These are phyloP conservation scores for Cyclina sinensis DNA, from an alignment of 1,140 invertebrate genomes.

Conservation along the genomic window DNA sequence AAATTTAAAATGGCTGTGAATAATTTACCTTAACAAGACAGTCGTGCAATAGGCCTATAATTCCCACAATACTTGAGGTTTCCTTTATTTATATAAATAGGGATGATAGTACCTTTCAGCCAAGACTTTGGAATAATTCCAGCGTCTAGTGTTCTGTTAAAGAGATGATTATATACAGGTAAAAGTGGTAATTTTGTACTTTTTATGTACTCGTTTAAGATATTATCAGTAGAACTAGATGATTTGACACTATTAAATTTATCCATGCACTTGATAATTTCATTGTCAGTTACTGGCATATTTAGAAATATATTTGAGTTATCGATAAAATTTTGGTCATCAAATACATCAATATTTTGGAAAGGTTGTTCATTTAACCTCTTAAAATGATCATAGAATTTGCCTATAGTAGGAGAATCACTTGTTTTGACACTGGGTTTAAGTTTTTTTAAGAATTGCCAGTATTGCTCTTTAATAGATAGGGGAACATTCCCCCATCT, in stretches of 20 bases:
- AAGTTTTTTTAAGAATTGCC: no score
- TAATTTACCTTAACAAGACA: not conserved
- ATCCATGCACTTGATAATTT: constrained; percentile 22
- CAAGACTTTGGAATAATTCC: constrained; percentile 9
- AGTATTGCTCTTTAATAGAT: no score
- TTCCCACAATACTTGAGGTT: not conserved
- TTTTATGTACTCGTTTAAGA: constrained; percentile 47
- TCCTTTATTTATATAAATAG: constrained; percentile 44
- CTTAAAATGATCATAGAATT: not conserved
- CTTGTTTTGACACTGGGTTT: no score
- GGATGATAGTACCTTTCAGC: constrained; percentile 25
- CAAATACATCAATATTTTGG: not conserved
- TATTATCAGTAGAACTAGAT: constrained; percentile 6
- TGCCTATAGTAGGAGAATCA: not conserved
- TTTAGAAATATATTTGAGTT: constrained; percentile 1
- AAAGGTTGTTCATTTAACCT: no score
- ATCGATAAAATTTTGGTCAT: not conserved
- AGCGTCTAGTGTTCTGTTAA: constrained; percentile 14
- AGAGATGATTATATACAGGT: not conserved
- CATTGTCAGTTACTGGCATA: not conserved
- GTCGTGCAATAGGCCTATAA: constrained; percentile 1
- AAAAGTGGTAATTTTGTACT: not conserved
- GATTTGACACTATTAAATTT: constrained; percentile 13
- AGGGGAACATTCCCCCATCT: no score
- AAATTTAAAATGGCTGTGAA: not conserved